Evolutionary conservation across 1,140 invertebrate species (phyloP).

Genomic region (Cyrtorhinus lividipennis): DNA sequence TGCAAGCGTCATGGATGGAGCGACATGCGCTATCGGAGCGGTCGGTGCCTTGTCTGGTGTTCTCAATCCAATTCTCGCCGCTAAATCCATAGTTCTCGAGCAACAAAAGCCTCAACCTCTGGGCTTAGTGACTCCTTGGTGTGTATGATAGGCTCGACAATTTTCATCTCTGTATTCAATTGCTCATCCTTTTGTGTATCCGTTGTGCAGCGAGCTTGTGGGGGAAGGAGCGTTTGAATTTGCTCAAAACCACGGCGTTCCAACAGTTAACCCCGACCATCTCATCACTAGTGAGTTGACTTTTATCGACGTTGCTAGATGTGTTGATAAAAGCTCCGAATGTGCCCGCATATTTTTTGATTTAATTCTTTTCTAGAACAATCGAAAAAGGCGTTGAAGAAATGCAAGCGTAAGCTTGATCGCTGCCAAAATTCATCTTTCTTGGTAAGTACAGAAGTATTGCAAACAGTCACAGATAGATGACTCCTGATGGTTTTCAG

Average conservation of each 20-base stretch:
- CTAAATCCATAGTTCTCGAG: slow-evolving; percentile 54
- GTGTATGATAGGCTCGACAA: too few relatives aligned
- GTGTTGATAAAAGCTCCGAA: too few relatives aligned
- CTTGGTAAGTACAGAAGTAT: too few relatives aligned
- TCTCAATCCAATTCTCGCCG: slow-evolving; percentile 64
- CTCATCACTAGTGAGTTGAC: slow-evolving; percentile 31
- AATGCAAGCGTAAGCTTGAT: too few relatives aligned
- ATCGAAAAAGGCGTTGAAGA: too few relatives aligned
- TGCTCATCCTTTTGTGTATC: not conserved
- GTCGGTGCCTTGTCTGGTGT: slow-evolving; percentile 66
- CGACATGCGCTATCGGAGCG: slow-evolving; percentile 64
- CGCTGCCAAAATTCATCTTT: too few relatives aligned
- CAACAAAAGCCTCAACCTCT: slow-evolving; percentile 48
- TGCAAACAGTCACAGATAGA: too few relatives aligned
- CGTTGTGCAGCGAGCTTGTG: slow-evolving; percentile 44
- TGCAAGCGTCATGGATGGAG: slow-evolving; percentile 81
- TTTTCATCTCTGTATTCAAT: too few relatives aligned
- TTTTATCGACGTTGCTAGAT: too few relatives aligned
- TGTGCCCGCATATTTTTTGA: too few relatives aligned
- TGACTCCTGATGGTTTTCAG: too few relatives aligned
- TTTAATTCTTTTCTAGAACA: too few relatives aligned
- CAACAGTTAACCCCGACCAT: slow-evolving; percentile 45
- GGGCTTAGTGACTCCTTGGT: slow-evolving; percentile 61
- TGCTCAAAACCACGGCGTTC: slow-evolving; percentile 56
- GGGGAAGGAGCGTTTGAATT: slow-evolving; percentile 63